phyloP scores from a whole-genome alignment of 2,113 vertebrate species.

The Scatophagus argus region DNA sequence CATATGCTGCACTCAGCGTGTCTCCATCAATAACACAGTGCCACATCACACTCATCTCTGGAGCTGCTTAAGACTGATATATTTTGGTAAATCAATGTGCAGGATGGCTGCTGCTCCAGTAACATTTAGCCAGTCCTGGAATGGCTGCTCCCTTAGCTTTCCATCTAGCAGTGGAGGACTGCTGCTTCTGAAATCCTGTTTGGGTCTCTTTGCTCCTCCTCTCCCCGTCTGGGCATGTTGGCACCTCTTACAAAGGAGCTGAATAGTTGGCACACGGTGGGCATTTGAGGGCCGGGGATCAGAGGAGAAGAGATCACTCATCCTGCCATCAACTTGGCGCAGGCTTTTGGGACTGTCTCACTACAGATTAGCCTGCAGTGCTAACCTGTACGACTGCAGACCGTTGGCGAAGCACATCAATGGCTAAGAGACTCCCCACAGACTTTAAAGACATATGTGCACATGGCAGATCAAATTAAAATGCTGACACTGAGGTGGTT shows the following conservation, averaged over 20 bases:
- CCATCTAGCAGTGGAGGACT: slow-evolving; percentile 48
- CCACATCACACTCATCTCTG: slow-evolving; percentile 12
- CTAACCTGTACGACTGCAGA: slow-evolving; percentile 76
- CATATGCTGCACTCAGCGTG: background rate
- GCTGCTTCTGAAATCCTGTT: slow-evolving; percentile 59
- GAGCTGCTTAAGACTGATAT: slow-evolving; percentile 3
- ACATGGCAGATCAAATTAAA: slow-evolving; percentile 81
- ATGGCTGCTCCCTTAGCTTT: slow-evolving; percentile 33
- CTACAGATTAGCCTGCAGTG: slow-evolving; percentile 78
- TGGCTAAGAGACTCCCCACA: slow-evolving; percentile 72
- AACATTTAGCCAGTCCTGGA: slow-evolving; percentile 46
- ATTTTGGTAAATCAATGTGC: slow-evolving; percentile 5
- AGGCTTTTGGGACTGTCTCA: slow-evolving; percentile 64
- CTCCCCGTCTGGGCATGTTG: slow-evolving; percentile 76
- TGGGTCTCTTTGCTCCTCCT: slow-evolving; percentile 71
- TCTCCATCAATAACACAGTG: background rate
- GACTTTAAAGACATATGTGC: slow-evolving; percentile 84
- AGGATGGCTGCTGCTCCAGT: slow-evolving; percentile 35
- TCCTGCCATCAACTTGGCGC: slow-evolving; percentile 74
- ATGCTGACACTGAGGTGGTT: slow-evolving; percentile 82
- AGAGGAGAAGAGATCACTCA: slow-evolving; percentile 77
- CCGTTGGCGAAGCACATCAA: slow-evolving; percentile 75
- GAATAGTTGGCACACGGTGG: slow-evolving; percentile 76
- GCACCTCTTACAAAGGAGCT: slow-evolving; percentile 78
- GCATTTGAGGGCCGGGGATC: slow-evolving; percentile 73